Evolutionary conservation across 2,797 vertebrate genomes (phyloP).

Genomic region (Balearica regulorum): DNA sequence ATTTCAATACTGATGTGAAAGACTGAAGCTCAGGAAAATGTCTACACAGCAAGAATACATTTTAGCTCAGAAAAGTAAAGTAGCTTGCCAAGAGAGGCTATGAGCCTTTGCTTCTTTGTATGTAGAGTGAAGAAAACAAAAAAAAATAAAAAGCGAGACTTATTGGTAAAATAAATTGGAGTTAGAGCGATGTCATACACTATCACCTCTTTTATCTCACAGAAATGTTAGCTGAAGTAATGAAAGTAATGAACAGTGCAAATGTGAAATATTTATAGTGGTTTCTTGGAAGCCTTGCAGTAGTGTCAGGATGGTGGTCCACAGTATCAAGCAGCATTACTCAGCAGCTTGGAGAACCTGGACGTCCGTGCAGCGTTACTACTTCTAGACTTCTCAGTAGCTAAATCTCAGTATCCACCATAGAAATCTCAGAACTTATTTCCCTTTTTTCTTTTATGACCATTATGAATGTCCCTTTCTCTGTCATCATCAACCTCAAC

Average conservation of each 20-base stretch:
- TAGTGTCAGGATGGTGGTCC: background rate
- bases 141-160: background rate
- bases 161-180: conserved; percentile 21
- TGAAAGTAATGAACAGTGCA: conserved; percentile 5
- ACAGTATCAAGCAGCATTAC: background rate
- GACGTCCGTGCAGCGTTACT: background rate
- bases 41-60: background rate
- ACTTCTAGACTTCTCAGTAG: background rate
- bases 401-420: background rate
- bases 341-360: background rate
- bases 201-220: conserved; percentile 14
- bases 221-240: conserved; percentile 26
- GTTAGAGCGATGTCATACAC: background rate
- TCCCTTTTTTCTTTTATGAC: background rate
- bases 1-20: conserved; percentile 24
- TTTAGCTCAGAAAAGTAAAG: conserved; percentile 6
- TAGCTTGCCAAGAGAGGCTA: background rate
- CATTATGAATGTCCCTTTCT: background rate
- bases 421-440: background rate
- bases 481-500: background rate
- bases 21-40: background rate
- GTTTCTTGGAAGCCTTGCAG: background rate
- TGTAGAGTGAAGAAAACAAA: background rate
- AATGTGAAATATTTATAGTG: conserved; percentile 1
- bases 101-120: background rate